Conservation (phyloP, 2,797 vertebrate species). For the Falco naumanni region DNA sequence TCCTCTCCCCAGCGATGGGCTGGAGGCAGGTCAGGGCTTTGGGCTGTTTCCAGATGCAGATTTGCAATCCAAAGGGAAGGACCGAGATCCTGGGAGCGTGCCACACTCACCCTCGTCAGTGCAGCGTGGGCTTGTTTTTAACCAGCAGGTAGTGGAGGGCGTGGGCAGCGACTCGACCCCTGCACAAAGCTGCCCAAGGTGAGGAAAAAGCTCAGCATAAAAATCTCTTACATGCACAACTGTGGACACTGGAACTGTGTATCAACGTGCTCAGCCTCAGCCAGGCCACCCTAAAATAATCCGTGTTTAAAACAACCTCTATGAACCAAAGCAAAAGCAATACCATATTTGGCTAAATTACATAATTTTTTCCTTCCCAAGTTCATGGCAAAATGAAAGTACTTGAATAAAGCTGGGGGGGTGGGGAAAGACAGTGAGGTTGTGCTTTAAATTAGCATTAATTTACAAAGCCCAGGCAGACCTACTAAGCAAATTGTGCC, state of each 20-base stretch:
- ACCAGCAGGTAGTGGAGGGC: fast-evolving
- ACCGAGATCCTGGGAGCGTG: background rate
- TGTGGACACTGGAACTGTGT: background rate
- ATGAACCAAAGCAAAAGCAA: background rate
- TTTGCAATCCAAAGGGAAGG: background rate
- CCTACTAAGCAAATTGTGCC: slow-evolving; percentile 24
- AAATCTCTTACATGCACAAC: background rate
- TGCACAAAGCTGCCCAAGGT: background rate
- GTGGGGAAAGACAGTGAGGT: background rate
- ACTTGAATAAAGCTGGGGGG: background rate
- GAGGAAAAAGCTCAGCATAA: background rate
- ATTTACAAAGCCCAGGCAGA: slow-evolving; percentile 51
- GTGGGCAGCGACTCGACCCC: fast-evolving
- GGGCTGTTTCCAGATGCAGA: background rate
- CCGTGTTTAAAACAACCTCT: background rate
- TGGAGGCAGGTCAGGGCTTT: background rate
- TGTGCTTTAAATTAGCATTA: slow-evolving; percentile 57
- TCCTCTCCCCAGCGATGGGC: background rate
- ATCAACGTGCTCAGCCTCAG: background rate
- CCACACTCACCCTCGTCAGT: fast-evolving
- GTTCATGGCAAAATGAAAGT: background rate
- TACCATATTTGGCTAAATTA: fast-evolving
- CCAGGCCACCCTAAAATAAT: background rate
- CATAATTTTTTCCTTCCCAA: background rate
- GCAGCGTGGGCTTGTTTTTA: background rate